phyloP scores from a whole-genome alignment of 1,140 invertebrate genomes.

The Cherax destructor region DNA sequence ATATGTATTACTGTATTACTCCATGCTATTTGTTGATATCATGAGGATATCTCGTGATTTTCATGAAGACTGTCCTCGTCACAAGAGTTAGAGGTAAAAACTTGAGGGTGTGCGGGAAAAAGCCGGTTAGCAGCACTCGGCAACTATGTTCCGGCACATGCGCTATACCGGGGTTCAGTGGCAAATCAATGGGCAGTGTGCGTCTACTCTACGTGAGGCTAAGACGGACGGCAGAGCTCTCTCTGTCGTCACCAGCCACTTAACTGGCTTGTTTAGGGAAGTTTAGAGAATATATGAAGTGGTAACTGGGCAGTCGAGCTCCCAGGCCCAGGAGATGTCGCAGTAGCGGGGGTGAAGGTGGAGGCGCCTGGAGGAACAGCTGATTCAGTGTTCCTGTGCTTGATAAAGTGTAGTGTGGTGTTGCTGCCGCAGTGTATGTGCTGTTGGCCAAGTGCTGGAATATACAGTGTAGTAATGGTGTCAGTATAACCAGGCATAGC shows the following conservation, averaged over 20 bases:
- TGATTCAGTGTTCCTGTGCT: constrained; percentile 43
- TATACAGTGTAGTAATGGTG: constrained; percentile 30
- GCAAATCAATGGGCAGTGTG: constrained; percentile 69
- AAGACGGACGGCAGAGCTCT: constrained; percentile 51
- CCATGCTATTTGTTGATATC: not conserved
- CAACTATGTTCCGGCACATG: constrained; percentile 45
- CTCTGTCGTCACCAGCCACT: constrained; percentile 57
- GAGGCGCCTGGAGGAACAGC: constrained; percentile 31
- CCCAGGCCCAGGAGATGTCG: constrained; percentile 16
- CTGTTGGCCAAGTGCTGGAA: constrained; percentile 32
- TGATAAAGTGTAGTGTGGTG: constrained; percentile 36
- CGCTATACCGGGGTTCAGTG: constrained; percentile 39
- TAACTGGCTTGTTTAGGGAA: constrained; percentile 47
- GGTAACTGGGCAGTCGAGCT: constrained; percentile 27
- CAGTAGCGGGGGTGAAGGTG: constrained; percentile 43
- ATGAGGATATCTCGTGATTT: not conserved
- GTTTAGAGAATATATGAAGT: constrained; percentile 37
- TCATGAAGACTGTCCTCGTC: not conserved
- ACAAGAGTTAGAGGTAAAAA: not conserved
- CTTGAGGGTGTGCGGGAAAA: constrained; percentile 27
- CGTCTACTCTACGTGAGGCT: constrained; percentile 64
- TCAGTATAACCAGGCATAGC: constrained; percentile 11
- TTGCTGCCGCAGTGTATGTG: constrained; percentile 43
- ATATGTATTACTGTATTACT: not conserved
- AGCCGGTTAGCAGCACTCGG: constrained; percentile 55